Evolutionary conservation across 92 coral and sea anemone genomes (phyloP), one percentile per base, ranked within the genome.

Genomic region (Montipora capitata): DNA sequence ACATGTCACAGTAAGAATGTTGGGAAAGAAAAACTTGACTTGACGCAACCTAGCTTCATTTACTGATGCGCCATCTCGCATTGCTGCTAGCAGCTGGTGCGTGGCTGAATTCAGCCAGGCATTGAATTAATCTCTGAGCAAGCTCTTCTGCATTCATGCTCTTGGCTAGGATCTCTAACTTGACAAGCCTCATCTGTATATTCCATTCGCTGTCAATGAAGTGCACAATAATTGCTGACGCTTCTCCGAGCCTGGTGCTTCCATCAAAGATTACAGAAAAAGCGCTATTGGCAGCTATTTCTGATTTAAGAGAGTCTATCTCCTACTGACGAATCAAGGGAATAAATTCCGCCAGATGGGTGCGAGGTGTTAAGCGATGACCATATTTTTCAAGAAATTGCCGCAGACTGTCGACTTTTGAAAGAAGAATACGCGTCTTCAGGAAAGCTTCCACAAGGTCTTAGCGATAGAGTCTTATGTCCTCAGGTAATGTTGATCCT

Each of bases 391-490:
- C 87, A 90, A 89, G 79, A 71, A 62, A 81, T 65, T 81, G 87
- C 57, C 92, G 18, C 76, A 74, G 40, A 88, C 17, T 72, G 79
- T 88, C 91, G 43, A 44, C 86, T 87, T 80, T 87, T 27, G 35
- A 27, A 27, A 27, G 35, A 1, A 1, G 35, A 27, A 27, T 27
- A 27, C 35, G 1, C 35, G 91, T 78, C 65, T 81, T 62, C 77
- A 85, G 79, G 5, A 89, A 67, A 56, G 79, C 17, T 81, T 93
- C 92, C 43, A 90, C 91, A 79, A 93, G 82, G 63, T 89, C 96
- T 70, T 68, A 92, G 35, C 35, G 35, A 27, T 27, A 27, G 35
- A 27, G 35, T 27, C 27, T 20, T 20, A 20, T 20, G 27, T 20
- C 27, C 27, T 20, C 27, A 0, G 27, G 1, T 20, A 20, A 20